Evolutionary conservation across 2,113 vertebrate genomes (phyloP).

Genomic region (Anseranas semipalmata): DNA sequence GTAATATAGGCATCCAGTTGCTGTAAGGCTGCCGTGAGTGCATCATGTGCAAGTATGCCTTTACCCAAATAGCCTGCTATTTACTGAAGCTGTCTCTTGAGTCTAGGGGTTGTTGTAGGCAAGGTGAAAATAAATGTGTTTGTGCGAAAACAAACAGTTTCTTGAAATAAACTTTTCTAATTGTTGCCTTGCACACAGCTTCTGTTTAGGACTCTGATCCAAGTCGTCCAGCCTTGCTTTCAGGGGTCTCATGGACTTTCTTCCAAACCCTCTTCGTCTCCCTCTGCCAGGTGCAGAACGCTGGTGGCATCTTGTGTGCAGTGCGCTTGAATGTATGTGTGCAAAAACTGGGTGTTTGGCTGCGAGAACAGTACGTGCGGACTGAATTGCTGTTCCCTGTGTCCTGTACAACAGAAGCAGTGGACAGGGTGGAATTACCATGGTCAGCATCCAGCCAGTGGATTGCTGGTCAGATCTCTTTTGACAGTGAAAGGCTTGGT

Average conservation of each 20-base stretch:
- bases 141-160: neutral
- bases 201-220: neutral
- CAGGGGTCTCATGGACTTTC: neutral
- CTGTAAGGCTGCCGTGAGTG: too few species aligned
- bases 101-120: neutral
- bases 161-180: neutral
- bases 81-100: neutral
- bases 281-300: neutral
- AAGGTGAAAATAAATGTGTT: neutral
- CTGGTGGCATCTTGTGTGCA: neutral
- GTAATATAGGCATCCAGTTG: neutral
- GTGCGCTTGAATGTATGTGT: neutral
- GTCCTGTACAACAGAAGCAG: neutral
- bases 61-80: too few species aligned
- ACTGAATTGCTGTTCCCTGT: rapidly evolving
- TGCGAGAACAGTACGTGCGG: neutral
- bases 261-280: neutral
- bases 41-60: neutral
- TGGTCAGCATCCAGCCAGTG: neutral
- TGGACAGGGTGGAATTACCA: neutral
- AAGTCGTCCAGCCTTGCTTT: neutral
- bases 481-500: neutral
- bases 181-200: neutral
- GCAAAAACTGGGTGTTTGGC: neutral
- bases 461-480: neutral